Conservation (phyloP, 2,113 vertebrate species). For the Lophius piscatorius region DNA sequence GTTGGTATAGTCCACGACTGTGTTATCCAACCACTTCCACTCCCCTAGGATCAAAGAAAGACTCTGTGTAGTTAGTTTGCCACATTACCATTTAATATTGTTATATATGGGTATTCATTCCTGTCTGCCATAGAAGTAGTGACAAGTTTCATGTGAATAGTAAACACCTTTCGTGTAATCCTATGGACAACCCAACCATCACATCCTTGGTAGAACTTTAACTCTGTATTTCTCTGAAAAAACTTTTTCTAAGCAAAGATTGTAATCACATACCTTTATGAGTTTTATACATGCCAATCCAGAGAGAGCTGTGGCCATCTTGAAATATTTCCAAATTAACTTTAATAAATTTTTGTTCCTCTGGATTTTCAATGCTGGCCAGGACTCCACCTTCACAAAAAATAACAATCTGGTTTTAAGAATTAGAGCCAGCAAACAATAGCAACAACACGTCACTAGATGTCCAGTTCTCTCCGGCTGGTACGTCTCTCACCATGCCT, state of each 20-base stretch:
- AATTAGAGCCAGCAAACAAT: slow-evolving; percentile 6
- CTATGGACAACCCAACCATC: no score
- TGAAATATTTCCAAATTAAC: slow-evolving; percentile 74
- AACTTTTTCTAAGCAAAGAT: not conserved
- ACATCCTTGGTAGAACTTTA: no score
- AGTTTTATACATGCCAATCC: slow-evolving; percentile 72
- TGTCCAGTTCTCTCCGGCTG: not conserved
- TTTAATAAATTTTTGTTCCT: slow-evolving; percentile 84
- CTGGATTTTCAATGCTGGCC: slow-evolving; percentile 82
- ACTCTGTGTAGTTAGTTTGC: not conserved
- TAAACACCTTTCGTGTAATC: no score
- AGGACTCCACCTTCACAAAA: slow-evolving; percentile 69
- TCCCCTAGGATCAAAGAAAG: slow-evolving; percentile 64
- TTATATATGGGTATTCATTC: no score
- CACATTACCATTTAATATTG: no score
- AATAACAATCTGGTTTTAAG: slow-evolving; percentile 48
- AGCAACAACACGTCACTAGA: not conserved
- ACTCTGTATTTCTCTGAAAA: no score
- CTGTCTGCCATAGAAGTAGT: no score
- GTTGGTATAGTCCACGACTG: slow-evolving; percentile 85
- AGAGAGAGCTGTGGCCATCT: slow-evolving; percentile 65
- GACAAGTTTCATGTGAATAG: no score
- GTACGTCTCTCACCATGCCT: slow-evolving; percentile 76
- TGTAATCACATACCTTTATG: slow-evolving; percentile 58
- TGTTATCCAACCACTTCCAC: slow-evolving; percentile 89